Base-by-base conservation (phyloP, 2,797 vertebrate species). In the Gorsachius magnificus region DNA sequence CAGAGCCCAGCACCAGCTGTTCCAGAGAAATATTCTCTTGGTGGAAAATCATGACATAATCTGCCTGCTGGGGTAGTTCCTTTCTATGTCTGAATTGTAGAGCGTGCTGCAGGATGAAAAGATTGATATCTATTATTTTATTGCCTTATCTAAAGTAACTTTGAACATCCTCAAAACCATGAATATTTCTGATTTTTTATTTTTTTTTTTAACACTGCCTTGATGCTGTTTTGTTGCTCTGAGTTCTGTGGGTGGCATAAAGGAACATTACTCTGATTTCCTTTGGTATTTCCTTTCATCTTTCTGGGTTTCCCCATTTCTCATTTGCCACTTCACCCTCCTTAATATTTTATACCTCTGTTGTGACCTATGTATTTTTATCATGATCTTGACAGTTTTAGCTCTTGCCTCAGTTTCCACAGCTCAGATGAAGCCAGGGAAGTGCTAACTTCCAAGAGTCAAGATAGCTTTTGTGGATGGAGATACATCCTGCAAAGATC, bases 1-100 rank as follows among this genome's bases (percentile, higher is more conserved):
- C 88, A 82, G 60, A 86, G 51, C 83, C 71, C 90, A 61, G 91
- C 85, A 64, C 88, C 93, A 94, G 91, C 93, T 94, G 83, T 58
- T 94, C 83, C 87, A 46, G 48, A 48, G 70, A 57, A 90, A 86
- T 82, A 82, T 46, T 93, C 81, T 78, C 72, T 17, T 21, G 60
- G 68, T 89, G 78, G 77, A 58, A 83, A 93, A 83, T 58, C 82
- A 7, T 28, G 66, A 31, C 64, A 68, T 87, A 57, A 94, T 92
- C 91, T 87, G 68, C 93, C 88, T 0, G 1, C 85, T 82, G 88
- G 88, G 61, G 68, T 28, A 6, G 36, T 54, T 84, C 71, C 69
- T 93, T 74, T 64, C 29, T 78, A 76, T 0, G 0, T 60, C 87
- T 72, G 89, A 86, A 10, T 72, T 77, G 22, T 17, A 43, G 75